These are phyloP conservation scores for Thalassoma bifasciatum DNA, from an alignment of 2,113 vertebrate species.

Conservation along the genomic window DNA sequence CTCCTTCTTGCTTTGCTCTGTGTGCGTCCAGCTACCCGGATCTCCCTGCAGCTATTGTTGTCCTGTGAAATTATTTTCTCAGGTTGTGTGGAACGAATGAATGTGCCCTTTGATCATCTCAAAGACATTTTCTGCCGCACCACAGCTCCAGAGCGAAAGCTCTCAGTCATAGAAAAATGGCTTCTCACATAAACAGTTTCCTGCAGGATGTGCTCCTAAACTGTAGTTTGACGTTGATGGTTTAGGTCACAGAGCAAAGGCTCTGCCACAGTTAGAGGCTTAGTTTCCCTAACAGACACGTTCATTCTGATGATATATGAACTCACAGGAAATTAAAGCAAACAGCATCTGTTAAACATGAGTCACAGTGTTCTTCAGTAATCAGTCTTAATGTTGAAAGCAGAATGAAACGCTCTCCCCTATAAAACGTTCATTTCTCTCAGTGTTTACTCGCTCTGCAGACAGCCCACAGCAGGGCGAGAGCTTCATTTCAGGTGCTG, in stretches of 20 bases:
- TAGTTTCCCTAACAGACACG: background rate
- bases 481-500: slow-evolving; percentile 36
- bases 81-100: slow-evolving; percentile 25
- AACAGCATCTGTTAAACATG: background rate
- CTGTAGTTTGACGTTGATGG: background rate
- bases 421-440: slow-evolving; percentile 17
- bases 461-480: slow-evolving; percentile 24
- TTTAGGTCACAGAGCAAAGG: slow-evolving; percentile 1
- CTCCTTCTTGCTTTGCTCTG: slow-evolving; percentile 8
- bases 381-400: slow-evolving; percentile 17
- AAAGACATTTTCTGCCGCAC: slow-evolving; percentile 37
- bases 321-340: background rate
- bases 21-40: slow-evolving; percentile 15
- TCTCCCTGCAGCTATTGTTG: slow-evolving; percentile 48
- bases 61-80: slow-evolving; percentile 45
- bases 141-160: slow-evolving; percentile 11
- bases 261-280: background rate
- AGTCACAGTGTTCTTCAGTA: slow-evolving; percentile 10
- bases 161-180: slow-evolving; percentile 5
- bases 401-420: slow-evolving; percentile 5
- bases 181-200: background rate
- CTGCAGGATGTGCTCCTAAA: background rate
- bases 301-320: background rate
- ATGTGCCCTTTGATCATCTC: slow-evolving; percentile 51
- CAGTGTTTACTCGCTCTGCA: slow-evolving; percentile 16